Evolutionary conservation across 2,888 invertebrate genomes (phyloP), one percentile per base, ranked within the genome.

Genomic region (Eupeodes latifasciatus): DNA sequence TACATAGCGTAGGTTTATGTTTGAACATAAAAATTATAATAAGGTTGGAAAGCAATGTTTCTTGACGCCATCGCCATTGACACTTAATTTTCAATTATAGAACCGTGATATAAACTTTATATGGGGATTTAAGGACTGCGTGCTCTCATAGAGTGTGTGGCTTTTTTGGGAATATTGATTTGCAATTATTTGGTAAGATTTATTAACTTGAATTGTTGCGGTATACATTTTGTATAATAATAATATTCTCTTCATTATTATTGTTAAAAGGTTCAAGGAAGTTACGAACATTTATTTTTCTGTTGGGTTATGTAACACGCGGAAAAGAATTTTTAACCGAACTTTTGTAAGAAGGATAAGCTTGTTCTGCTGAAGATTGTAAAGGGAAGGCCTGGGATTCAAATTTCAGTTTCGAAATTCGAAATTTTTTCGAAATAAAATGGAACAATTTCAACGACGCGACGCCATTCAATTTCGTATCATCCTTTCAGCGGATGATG

Each of bases 21-120:
- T 59, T 49, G 80, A 69, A 66, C 78, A 82, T 85, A 69, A 78
- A 85, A 85, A 62, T 74, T 62, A 78, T 78, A 81, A 85, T 81
- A 66, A 69, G 59, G 67, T 40, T 74, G 61, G 34, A 34, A 61
- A 44, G 16, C 49, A 67, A 47, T 53, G 67, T 59, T 67, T 55
- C 72, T 74, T 72, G 69, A 49, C 75, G 61, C 34, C 76, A 61
- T 78, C 75, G 61, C 34, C 76, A 61, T 78, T 81, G 74, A 69
- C 72, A 78, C 74, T 81, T 78, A 55, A 82, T 78, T 78, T 85
- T 74, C 72, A 85, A 85, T 77, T 81, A 72, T 72, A 47, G 72
- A 59, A 59, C 72, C 72, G 59, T 72, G 72, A 72, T 59, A 72
- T 59, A 59, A 47, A n/a, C 27, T 40, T 59, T 72, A 47, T 59